These are phyloP conservation scores for Pseudomyrmex flavicornis DNA, from an alignment of 1,140 invertebrate genomes.

Conservation along the genomic window DNA sequence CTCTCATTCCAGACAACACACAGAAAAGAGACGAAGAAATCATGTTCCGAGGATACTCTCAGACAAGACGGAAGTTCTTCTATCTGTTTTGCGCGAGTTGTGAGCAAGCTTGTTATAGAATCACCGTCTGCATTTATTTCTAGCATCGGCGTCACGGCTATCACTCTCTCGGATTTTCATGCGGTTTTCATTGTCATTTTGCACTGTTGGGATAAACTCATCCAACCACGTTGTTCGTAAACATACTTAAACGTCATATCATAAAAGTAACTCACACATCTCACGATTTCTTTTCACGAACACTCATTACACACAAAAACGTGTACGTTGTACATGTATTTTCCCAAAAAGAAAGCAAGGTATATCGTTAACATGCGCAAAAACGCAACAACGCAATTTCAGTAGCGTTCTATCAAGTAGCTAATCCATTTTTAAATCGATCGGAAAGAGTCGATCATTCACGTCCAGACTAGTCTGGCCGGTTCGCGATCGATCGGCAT, in stretches of 20 bases:
- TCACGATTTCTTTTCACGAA: background rate
- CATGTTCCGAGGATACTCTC: no score
- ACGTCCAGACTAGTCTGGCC: background rate
- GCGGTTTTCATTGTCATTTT: conserved; percentile 55
- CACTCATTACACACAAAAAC: background rate
- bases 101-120: background rate
- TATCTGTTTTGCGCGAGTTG: no score
- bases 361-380: background rate
- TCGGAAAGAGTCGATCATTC: conserved; percentile 16
- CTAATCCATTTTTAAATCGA: conserved; percentile 29
- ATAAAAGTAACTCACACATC: background rate
- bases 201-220: background rate
- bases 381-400: background rate
- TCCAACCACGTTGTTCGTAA: no score
- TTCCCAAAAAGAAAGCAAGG: no score
- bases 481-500: conserved; percentile 10
- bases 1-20: no score
- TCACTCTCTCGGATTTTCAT: conserved; percentile 2
- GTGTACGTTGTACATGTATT: background rate
- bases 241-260: background rate
- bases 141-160: background rate
- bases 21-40: no score
- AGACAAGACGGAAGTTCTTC: no score
- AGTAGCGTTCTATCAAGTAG: conserved; percentile 17
- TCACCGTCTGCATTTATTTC: conserved; percentile 41